A percentile compares a stretch with the other conserved stretches of the same genome.
These are phyloP conservation scores for Ataeniobius toweri DNA, from an alignment of 2,797 vertebrate genomes.

Conservation along the genomic window DNA sequence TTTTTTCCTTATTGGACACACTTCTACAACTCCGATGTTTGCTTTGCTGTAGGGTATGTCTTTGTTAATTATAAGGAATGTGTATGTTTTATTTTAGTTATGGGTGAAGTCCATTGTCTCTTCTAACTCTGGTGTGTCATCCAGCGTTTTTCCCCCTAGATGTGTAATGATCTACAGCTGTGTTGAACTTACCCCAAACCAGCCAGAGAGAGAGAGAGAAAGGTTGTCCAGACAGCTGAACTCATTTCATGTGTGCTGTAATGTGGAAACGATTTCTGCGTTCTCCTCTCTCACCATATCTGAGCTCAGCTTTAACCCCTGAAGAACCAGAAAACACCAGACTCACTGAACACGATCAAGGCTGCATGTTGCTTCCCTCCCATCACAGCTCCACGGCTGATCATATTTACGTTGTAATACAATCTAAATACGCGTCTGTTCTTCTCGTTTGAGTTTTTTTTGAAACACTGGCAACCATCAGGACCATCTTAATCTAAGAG, in stretches of 20 bases:
- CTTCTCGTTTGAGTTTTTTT: not conserved
- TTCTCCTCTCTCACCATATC: constrained; percentile 57
- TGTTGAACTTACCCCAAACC: constrained; percentile 62
- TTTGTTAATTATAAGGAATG: not conserved
- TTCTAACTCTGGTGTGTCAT: constrained; percentile 50
- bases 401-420: not conserved
- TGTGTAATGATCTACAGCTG: constrained; percentile 80
- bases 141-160: constrained; percentile 74
- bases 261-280: constrained; percentile 82
- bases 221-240: constrained; percentile 81
- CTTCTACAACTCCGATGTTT: not conserved
- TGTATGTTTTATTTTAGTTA: constrained; percentile 7
- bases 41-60: not conserved
- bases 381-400: not conserved
- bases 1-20: not conserved
- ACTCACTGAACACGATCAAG: not conserved
- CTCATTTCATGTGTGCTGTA: constrained; percentile 81
- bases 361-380: not conserved
- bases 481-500: not conserved
- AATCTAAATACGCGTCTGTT: not conserved
- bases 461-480: not conserved
- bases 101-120: constrained; percentile 38
- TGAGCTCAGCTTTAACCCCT: constrained; percentile 75
- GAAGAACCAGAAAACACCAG: constrained; percentile 15
- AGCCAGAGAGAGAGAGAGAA: constrained; percentile 51